Evolutionary conservation across 2,888 invertebrate genomes (phyloP), one percentile per base, ranked within the genome.

Genomic region (Dynastes hyllus): DNA sequence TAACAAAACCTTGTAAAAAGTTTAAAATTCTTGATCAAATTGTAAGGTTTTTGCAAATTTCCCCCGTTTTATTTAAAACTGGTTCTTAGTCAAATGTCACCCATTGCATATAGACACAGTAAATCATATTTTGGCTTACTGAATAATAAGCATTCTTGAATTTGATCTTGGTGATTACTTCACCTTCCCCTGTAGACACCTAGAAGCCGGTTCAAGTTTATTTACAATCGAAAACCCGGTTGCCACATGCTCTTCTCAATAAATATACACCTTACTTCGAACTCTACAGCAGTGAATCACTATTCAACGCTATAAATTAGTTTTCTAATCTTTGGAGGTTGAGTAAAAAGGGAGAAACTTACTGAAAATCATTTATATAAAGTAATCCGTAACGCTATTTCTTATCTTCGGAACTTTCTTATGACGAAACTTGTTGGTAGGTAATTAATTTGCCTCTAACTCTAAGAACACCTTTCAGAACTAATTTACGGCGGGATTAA

Each of bases 191-290:
- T 63, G 29, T 63, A 29, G 27, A 32, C 27, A 29, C 13, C 63
- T 63, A 29, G 63, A 63, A 63, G 63, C 32, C 29, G 63, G 29
- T 32, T 29, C 63, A 29, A 29, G 63, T 63, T 63, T 63, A 63
- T 63, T 63, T 63, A 63, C 63, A 63, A 63, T 63, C 63, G 29
- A 63, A 63, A 63, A 13, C 63, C 63, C 63, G 63, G 63, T 63
- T 63, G 63, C 63, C 63, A 63, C 63, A 63, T 63, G 63, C 63
- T 63, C 32, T 63, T 29, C 63, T 22, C 29, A 29, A 63, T 63
- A 63, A 58, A 58, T 58, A 16, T 55, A 63, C 63, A 63, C 63
- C 63, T 63, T 63, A 58, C 55, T 9, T 22, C 55, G 55, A 58
- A 58, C 22, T 22, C 8, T n/a, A 58, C 45, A 11, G 11, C 45